A percentile compares a stretch with the other conserved stretches of the same genome.
Conservation (phyloP, 2,888 invertebrate genomes). For the Neoascia interrupta region DNA sequence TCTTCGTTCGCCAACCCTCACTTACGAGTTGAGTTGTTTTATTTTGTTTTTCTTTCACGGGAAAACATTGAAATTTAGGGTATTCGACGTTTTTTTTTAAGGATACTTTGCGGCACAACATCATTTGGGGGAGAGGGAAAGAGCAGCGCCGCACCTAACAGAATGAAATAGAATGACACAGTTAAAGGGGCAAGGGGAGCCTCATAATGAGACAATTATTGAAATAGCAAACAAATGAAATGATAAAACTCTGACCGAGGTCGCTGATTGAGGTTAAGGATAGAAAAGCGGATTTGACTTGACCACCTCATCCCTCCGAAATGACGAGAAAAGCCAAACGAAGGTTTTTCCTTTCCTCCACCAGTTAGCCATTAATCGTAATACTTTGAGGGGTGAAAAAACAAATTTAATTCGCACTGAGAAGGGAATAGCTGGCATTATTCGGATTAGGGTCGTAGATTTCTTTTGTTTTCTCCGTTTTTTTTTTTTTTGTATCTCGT, state of each 20-base stretch:
- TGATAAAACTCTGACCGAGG: slow-evolving; percentile 27
- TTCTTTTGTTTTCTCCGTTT: too few species aligned
- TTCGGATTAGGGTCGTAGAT: slow-evolving; percentile 35
- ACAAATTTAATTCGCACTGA: slow-evolving; percentile 24
- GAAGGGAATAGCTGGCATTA: not conserved
- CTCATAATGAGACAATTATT: slow-evolving; percentile 57
- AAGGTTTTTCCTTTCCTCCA: not conserved
- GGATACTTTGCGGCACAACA: slow-evolving; percentile 33
- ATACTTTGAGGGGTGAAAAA: slow-evolving; percentile 23
- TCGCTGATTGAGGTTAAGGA: slow-evolving; percentile 33
- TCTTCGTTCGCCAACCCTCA: not conserved
- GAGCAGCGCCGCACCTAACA: too few species aligned
- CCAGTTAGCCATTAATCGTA: slow-evolving; percentile 30
- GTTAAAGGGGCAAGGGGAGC: not conserved
- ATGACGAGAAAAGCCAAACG: too few species aligned
- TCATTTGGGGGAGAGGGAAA: not conserved
- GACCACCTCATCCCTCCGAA: too few species aligned
- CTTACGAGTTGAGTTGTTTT: slow-evolving; percentile 12
- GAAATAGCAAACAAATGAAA: slow-evolving; percentile 60
- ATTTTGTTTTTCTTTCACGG: not conserved
- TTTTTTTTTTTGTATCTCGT: slow-evolving; percentile 8
- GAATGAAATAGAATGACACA: slow-evolving; percentile 6
- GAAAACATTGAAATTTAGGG: slow-evolving; percentile 25
- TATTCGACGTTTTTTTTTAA: slow-evolving; percentile 39
- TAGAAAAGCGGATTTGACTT: too few species aligned